Conservation (phyloP, 2,888 invertebrate species). For the Tridacna crocea region DNA sequence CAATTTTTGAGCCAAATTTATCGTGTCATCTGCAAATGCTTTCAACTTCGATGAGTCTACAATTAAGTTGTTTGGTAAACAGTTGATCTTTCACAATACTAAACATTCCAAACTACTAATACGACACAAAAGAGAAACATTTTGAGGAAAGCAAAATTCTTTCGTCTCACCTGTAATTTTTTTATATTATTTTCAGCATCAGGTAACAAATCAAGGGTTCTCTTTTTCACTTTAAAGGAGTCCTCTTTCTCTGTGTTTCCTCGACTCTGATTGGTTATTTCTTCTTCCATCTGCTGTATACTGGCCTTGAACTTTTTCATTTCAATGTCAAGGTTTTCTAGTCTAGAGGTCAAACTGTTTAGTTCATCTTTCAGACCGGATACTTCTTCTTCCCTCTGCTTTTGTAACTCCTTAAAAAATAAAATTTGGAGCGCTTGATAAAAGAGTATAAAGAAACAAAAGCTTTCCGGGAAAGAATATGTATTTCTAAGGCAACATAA, state of each 20-base stretch:
- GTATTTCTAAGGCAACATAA: too few species aligned
- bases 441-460: too few species aligned
- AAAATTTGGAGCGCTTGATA: background rate
- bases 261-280: constrained; percentile 84
- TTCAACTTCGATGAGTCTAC: too few species aligned
- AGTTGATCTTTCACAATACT: too few species aligned
- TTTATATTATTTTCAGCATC: constrained; percentile 86
- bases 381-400: constrained; percentile 81
- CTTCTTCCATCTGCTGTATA: constrained; percentile 81
- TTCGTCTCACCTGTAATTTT: constrained; percentile 81
- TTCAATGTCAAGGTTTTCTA: constrained; percentile 80
- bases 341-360: constrained; percentile 70
- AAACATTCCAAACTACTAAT: too few species aligned
- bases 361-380: constrained; percentile 78
- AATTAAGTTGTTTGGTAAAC: too few species aligned
- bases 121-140: too few species aligned
- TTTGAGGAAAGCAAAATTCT: too few species aligned
- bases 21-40: too few species aligned
- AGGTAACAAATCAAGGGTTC: constrained; percentile 88
- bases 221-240: constrained; percentile 82
- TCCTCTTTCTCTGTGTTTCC: constrained; percentile 79
- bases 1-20: too few species aligned
- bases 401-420: constrained; percentile 77
- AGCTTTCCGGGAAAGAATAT: background rate
- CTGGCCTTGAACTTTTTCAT: constrained; percentile 80